A percentile compares a stretch with the other conserved stretches of the same genome.
phyloP scores from a whole-genome alignment of 2,113 vertebrate genomes.

The Antechinus stuartii region DNA sequence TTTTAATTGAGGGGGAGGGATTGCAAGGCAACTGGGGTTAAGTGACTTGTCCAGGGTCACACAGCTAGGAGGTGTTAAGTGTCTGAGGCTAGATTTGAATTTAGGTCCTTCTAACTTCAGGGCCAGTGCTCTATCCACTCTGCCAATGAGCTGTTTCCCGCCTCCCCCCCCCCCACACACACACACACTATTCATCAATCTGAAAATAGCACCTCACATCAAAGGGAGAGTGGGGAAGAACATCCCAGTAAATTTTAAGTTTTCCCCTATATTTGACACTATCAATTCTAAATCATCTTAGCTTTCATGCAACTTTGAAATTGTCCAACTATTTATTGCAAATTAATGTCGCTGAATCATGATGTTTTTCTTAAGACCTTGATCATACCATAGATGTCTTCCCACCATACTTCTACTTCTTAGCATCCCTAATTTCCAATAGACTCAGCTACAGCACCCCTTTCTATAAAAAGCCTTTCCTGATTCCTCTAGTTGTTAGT shows the following conservation, averaged over 20 bases:
- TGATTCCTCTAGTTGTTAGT: neutral
- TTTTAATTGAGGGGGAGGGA: too few relatives aligned
- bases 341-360: neutral
- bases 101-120: too few relatives aligned
- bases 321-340: neutral
- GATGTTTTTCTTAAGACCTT: neutral
- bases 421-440: neutral
- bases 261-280: neutral
- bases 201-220: neutral
- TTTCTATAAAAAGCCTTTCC: neutral
- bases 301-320: neutral
- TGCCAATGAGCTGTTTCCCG: too few relatives aligned
- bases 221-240: neutral
- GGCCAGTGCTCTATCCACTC: too few relatives aligned
- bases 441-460: neutral
- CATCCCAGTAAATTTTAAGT: neutral
- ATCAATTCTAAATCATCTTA: neutral
- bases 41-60: too few relatives aligned
- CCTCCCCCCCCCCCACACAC: too few relatives aligned
- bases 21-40: too few relatives aligned
- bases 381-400: neutral
- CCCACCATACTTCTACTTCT: neutral
- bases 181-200: neutral
- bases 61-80: too few relatives aligned
- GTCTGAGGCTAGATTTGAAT: too few relatives aligned